Percentiles rank a stretch among this genome's conserved stretches.
phyloP scores from a whole-genome alignment of 2,797 vertebrate species.

The Sebastes hubbsi region DNA sequence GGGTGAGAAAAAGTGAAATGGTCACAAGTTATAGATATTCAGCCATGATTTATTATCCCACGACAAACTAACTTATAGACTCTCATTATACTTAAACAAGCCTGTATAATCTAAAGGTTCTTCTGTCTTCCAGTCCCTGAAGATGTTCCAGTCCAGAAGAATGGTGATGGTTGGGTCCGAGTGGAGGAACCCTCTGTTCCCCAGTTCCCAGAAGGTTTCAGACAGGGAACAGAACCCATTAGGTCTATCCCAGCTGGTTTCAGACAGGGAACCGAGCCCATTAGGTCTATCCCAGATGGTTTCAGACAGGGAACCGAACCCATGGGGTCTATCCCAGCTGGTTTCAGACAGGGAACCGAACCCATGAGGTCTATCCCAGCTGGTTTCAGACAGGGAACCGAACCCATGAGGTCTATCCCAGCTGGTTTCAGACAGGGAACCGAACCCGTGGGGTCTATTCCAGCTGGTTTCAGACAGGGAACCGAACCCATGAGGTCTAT shows the following conservation, averaged over 20 bases:
- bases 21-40: background rate
- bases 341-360: constrained; percentile 41
- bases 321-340: background rate
- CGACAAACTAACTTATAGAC: background rate
- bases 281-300: background rate
- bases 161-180: constrained; percentile 62
- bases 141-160: constrained; percentile 60
- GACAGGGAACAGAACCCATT: constrained; percentile 7
- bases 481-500: too few species aligned
- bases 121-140: constrained; percentile 46
- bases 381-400: constrained; percentile 36
- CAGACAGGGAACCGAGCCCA: constrained; percentile 22
- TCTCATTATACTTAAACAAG: background rate
- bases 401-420: background rate
- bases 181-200: constrained; percentile 35
- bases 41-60: background rate
- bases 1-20: constrained; percentile 28
- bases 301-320: constrained; percentile 33
- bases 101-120: background rate
- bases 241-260: background rate
- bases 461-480: constrained; percentile 16
- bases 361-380: rapidly evolving
- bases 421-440: constrained; percentile 29
- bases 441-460: too few species aligned
- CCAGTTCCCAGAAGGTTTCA: constrained; percentile 22